A percentile compares a stretch with the other conserved stretches of the same genome.
These are phyloP conservation scores for Magallana angulata DNA, from an alignment of 1,140 invertebrate species.

Conservation along the genomic window DNA sequence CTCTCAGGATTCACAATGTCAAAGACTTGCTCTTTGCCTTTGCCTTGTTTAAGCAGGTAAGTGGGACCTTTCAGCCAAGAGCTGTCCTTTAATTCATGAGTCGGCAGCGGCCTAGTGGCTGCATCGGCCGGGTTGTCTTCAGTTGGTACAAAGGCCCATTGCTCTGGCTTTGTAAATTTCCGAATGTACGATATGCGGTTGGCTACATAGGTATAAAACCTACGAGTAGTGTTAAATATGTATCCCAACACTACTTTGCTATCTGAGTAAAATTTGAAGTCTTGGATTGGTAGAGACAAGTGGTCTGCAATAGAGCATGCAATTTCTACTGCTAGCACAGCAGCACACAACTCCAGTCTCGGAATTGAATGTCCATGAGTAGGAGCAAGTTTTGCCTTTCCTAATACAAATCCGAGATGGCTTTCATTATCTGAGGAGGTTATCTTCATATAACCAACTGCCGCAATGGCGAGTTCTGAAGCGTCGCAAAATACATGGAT, in stretches of 20 bases:
- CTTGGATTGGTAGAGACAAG: not conserved
- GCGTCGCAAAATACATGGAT: conserved; percentile 58
- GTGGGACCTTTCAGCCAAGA: conserved; percentile 45
- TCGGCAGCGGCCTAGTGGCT: not conserved
- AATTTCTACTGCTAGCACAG: conserved; percentile 48
- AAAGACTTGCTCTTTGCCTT: not conserved
- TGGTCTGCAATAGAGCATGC: conserved; percentile 25
- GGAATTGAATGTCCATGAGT: conserved; percentile 21
- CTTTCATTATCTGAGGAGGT: not conserved
- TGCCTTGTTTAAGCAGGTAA: too few relatives aligned
- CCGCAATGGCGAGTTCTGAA: conserved; percentile 57
- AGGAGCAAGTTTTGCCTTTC: conserved; percentile 52
- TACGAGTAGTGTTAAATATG: not conserved
- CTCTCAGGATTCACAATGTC: conserved; percentile 1
- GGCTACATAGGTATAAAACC: conserved; percentile 28
- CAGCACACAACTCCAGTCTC: conserved; percentile 50
- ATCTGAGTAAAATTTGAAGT: conserved; percentile 26
- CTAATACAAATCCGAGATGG: conserved; percentile 14
- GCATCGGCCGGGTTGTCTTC: not conserved
- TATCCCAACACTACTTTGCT: conserved; percentile 27
- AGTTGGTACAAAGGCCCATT: not conserved
- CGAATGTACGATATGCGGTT: conserved; percentile 2
- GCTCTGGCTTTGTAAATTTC: conserved; percentile 3
- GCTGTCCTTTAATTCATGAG: not conserved
- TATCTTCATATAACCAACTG: conserved; percentile 48